Base-by-base conservation (phyloP, 2,888 invertebrate species). In the Brachynemurus nebulosus region DNA sequence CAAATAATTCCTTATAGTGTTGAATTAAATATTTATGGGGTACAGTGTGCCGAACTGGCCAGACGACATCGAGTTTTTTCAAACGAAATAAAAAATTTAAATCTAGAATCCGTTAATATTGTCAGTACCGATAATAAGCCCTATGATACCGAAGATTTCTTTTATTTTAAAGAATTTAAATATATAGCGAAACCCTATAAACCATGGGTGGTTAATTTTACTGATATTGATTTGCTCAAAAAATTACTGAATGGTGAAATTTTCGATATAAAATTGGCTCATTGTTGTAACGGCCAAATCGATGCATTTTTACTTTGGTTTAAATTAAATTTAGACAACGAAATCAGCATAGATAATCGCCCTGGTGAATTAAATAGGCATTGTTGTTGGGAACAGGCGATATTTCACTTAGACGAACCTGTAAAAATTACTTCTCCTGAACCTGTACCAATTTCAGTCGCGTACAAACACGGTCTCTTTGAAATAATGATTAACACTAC, bases 371-470 rank as follows among this genome's bases (percentile, higher is more conserved):
- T 61, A 5, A 54, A 60, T 2, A 60, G 65, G 50, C 66, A 69
- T 3, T 66, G 70, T 48, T 84, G 84, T 53, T 88, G 86, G 86
- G 84, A 86, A 57, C 82, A 84, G 57, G 83, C 82, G 6, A 66
- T 86, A 30, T 82, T 80, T 58, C 77, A 73, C 60, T 63, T 74
- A 47, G 62, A 66, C 40, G 55, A 68, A 50, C 68, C 73, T 2
- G 43, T 61, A 12, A 4, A 17, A 5, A 50, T 64, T 2, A 48
- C 56, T 41, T 48, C 60, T 47, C 58, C 64, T 50, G 58, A 66
- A 33, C 54, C 53, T 17, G 46, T 69, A 42, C 53, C 58, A 46
- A 47, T 66, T 44, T 52, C 63, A 46, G 60, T 70, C 51, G 57
- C 63, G 35, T 59, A 68, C 52, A 58, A 62, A 47, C 55, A 59